phyloP scores from a whole-genome alignment of 2,113 vertebrate genomes.

The Plecturocebus donacophilus region DNA sequence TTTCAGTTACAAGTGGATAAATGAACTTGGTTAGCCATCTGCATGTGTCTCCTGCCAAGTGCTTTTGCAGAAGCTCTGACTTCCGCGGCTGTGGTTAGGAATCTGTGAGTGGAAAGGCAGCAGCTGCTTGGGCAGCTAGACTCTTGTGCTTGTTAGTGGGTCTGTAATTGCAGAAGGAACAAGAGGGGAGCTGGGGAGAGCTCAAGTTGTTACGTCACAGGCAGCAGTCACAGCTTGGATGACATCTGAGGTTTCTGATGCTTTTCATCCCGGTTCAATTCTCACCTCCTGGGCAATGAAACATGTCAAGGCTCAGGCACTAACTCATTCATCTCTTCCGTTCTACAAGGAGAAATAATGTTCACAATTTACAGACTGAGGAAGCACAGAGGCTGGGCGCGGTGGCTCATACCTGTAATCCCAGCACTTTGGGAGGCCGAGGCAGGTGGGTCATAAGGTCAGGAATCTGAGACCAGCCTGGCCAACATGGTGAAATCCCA shows the following conservation, averaged over 20 bases:
- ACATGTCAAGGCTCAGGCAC: not conserved
- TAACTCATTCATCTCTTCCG: not conserved
- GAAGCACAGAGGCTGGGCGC: not conserved
- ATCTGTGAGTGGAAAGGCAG: not conserved
- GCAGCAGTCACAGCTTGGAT: not conserved
- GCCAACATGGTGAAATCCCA: too few relatives aligned
- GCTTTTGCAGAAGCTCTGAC: not conserved
- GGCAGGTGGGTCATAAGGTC: too few relatives aligned
- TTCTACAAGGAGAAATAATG: not conserved
- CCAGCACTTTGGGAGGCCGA: too few relatives aligned
- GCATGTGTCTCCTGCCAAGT: slow-evolving; percentile 19
- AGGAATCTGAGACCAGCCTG: too few relatives aligned
- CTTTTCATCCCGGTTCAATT: not conserved
- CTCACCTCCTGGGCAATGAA: not conserved
- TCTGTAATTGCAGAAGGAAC: not conserved
- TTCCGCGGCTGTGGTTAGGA: slow-evolving; percentile 4
- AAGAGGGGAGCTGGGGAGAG: not conserved
- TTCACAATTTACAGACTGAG: not conserved
- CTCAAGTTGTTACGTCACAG: fast-evolving
- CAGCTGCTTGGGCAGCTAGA: not conserved
- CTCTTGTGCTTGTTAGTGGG: not conserved
- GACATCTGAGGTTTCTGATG: not conserved
- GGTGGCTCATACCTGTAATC: too few relatives aligned
- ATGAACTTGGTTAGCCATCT: slow-evolving; percentile 35
- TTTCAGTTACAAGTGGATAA: slow-evolving; percentile 15